A percentile compares a stretch with the other conserved stretches of the same genome.
phyloP scores from a whole-genome alignment of 2,113 vertebrate species.

The Prunella himalayana region DNA sequence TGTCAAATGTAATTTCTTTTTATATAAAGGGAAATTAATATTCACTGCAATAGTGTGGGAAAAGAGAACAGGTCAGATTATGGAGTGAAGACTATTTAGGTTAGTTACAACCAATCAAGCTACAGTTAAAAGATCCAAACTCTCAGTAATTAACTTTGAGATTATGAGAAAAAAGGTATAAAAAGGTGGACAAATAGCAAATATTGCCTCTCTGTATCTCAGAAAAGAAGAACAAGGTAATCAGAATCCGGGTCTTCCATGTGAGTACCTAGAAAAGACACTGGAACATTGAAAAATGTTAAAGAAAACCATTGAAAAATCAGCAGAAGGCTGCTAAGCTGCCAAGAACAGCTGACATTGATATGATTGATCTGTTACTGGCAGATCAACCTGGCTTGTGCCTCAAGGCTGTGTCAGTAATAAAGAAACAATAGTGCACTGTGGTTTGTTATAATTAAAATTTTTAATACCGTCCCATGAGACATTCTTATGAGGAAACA shows the following conservation, averaged over 20 bases:
- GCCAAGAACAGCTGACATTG: not conserved
- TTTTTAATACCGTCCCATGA: not conserved
- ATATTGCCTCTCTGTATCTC: not conserved
- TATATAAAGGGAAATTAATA: not conserved
- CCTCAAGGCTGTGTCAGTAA: not conserved
- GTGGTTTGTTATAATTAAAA: not conserved
- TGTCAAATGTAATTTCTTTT: not conserved
- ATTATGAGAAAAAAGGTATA: not conserved
- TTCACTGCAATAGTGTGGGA: not conserved
- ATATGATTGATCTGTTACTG: not conserved
- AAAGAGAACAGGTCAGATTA: not conserved
- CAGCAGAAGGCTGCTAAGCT: not conserved
- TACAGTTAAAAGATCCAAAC: not conserved
- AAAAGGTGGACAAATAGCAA: not conserved
- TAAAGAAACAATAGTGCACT: not conserved
- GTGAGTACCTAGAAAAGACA: not conserved
- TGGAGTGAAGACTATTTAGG: not conserved
- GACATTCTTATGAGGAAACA: not conserved
- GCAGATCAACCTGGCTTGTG: not conserved
- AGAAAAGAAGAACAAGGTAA: not conserved
- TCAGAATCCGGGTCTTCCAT: not conserved
- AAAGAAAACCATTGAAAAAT: not conserved
- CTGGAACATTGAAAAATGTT: not conserved
- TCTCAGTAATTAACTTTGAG: not conserved
- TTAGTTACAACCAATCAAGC: not conserved